Base-by-base conservation (phyloP, 2,113 vertebrate species). In the Lonchura striata region DNA sequence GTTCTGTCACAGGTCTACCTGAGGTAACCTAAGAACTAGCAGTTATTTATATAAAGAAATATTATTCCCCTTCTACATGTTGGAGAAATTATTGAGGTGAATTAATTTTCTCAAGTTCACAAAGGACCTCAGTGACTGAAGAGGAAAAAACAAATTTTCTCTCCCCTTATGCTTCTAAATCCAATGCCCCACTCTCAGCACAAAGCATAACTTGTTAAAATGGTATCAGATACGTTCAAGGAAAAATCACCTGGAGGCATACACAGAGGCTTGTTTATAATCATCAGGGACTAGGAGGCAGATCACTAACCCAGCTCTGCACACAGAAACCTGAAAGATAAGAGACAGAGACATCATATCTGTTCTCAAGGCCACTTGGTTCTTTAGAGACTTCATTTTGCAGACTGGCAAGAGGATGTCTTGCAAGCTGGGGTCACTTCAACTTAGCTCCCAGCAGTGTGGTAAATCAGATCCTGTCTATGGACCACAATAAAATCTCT, bases 331-430 rank as follows among this genome's bases (percentile, higher is more conserved):
- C 23, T 61, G 52, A 69, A 93, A 88, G 86, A 78, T 83, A 89
- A 81, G 82, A 69, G 39, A 35, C 37, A 66, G 20, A 82, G 39
- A 37, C 23, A 76, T 90, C 44, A 1, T 66, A 65, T 31, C 66
- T 95, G 42, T 31, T 80, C 71, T 82, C 35, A 79, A 61, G 87
- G 53, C 70, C 27, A 7, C 64, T 72, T 74, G 57, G 52, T 17
- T 85, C 87, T 94, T 84, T 7, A 50, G 61, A 92, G 63, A 61
- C 84, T 95, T 79, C 80, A 92, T 91, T 91, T 80, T 74, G 52
- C 79, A 86, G 42, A 70, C 77, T 88, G 88, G 41, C 64, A 81
- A 64, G 33, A 82, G 49, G 14, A 33, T 0, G 0, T n/a, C 61
- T 63, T 82, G 63, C 35, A 72, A 88, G 33, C 42, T 47, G 30